A percentile compares a stretch with the other conserved stretches of the same genome.
Evolutionary conservation across 2,113 vertebrate genomes (phyloP).

Genomic region (Neomonachus schauinslandi): DNA sequence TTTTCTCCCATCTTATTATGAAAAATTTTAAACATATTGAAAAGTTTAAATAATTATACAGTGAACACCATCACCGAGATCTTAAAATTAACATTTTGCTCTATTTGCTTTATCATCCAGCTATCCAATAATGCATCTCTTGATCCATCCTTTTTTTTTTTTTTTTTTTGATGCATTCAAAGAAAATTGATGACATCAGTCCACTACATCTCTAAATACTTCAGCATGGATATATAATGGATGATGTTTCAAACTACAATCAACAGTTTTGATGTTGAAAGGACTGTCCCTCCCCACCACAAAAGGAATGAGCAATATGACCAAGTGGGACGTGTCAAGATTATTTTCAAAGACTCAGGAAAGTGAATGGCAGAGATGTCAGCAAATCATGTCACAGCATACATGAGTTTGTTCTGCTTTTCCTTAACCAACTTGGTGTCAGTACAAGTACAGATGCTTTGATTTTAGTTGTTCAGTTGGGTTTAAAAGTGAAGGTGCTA

Average conservation of each 20-base stretch:
- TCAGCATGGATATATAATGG: not conserved
- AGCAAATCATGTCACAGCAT: not conserved
- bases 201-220: not conserved
- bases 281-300: not conserved
- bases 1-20: not conserved
- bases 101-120: not conserved
- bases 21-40: not conserved
- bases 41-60: not conserved
- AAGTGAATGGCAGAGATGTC: not conserved
- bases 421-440: not conserved
- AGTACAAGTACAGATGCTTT: not conserved
- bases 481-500: not conserved
- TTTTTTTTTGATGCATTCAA: not conserved
- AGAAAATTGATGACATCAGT: not conserved
- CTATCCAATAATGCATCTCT: not conserved
- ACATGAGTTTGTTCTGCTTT: not conserved
- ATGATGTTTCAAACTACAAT: not conserved
- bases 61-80: not conserved
- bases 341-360: not conserved
- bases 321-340: not conserved
- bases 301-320: not conserved
- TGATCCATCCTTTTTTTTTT: not conserved
- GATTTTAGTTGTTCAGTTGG: not conserved
- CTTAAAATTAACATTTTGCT: not conserved
- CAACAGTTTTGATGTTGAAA: not conserved